These are phyloP conservation scores for Cerastis rubricosa DNA, from an alignment of 2,888 invertebrate species.

Conservation along the genomic window DNA sequence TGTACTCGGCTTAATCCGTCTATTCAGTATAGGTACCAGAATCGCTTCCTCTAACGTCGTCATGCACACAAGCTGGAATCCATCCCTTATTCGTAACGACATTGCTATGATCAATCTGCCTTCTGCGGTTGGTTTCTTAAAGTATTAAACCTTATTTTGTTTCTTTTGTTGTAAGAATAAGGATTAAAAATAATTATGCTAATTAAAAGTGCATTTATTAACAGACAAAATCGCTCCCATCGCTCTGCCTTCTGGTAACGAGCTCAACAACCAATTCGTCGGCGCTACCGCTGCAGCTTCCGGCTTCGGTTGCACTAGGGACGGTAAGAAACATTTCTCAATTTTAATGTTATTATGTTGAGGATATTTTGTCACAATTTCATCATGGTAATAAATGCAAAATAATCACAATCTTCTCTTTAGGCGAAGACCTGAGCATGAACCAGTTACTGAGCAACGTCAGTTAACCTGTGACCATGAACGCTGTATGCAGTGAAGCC, in stretches of 20 bases:
- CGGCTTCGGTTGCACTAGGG: constrained; percentile 72
- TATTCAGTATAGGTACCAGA: constrained; percentile 22
- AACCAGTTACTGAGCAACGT: constrained; percentile 43
- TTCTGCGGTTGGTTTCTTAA: constrained; percentile 50
- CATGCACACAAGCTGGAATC: constrained; percentile 75
- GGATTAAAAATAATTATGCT: background rate
- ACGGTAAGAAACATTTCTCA: constrained; percentile 57
- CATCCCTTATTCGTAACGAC: constrained; percentile 74
- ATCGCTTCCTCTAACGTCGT: constrained; percentile 66
- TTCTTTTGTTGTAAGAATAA: too few species aligned
- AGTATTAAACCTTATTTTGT: constrained; percentile 32
- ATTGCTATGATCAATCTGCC: constrained; percentile 74
- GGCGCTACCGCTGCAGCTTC: constrained; percentile 70
- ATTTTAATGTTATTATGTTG: background rate
- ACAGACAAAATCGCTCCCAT: constrained; percentile 67
- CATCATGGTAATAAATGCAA: too few species aligned
- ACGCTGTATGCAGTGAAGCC: constrained; percentile 29
- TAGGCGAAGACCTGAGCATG: constrained; percentile 17
- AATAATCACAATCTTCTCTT: too few species aligned
- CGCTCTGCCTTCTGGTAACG: constrained; percentile 66
- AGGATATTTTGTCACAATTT: background rate
- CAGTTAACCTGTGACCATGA: constrained; percentile 35
- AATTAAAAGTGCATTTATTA: constrained; percentile 16
- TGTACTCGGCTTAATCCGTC: constrained; percentile 39
- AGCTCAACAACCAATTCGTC: constrained; percentile 66